These are phyloP conservation scores for Ailurus styani DNA, from an alignment of 2,113 vertebrate genomes.

Conservation along the genomic window DNA sequence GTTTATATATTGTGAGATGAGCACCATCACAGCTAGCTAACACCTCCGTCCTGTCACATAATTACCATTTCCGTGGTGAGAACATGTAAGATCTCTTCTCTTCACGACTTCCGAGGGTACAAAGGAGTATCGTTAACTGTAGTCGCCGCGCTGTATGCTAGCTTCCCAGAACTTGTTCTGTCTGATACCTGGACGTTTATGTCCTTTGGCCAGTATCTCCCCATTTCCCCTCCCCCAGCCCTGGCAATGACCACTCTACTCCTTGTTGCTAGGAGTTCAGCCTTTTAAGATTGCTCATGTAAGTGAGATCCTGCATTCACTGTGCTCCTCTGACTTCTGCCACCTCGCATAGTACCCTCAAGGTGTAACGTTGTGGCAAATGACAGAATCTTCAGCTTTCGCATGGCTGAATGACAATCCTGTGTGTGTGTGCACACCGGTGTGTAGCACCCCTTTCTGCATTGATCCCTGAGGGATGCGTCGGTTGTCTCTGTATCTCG, in stretches of 20 bases:
- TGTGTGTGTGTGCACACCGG: rapidly evolving
- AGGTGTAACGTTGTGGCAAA: neutral
- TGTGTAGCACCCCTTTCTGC: rapidly evolving
- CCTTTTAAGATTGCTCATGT: rapidly evolving
- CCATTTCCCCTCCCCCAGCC: rapidly evolving
- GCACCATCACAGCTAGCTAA: rapidly evolving
- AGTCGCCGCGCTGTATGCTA: rapidly evolving
- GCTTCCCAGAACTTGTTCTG: neutral
- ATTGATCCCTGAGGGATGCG: rapidly evolving
- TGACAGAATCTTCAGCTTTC: rapidly evolving
- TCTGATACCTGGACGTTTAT: neutral
- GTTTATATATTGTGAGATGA: rapidly evolving
- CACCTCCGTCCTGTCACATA: too few relatives aligned
- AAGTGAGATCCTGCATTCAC: rapidly evolving
- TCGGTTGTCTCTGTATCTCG: rapidly evolving
- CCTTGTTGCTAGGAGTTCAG: neutral
- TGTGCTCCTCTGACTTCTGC: neutral
- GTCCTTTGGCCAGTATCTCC: too few relatives aligned
- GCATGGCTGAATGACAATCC: rapidly evolving
- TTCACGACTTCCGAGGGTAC: neutral
- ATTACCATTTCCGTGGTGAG: neutral
- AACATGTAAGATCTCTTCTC: neutral
- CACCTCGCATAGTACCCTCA: neutral
- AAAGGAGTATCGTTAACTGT: rapidly evolving
- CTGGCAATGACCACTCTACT: too few relatives aligned